Conservation (phyloP, 2,888 invertebrate genomes). For the Erynnis tages region DNA sequence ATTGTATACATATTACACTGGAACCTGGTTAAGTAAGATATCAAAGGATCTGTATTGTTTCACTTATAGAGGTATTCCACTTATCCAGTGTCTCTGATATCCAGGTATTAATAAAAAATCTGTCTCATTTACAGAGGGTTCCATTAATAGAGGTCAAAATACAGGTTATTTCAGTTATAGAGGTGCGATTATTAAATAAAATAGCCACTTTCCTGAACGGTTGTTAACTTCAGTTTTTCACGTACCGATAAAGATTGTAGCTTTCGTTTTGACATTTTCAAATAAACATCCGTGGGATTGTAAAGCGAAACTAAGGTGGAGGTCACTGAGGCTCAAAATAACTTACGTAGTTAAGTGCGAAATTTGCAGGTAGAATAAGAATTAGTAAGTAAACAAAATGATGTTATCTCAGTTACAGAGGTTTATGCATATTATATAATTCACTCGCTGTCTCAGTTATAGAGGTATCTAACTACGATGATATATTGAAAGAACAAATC, state of each 20-base stretch:
- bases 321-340: too few species aligned
- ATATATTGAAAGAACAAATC: too few species aligned
- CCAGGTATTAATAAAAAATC: slow-evolving; percentile 25
- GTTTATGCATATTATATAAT: too few species aligned
- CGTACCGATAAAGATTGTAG: slow-evolving; percentile 19
- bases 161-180: too few species aligned
- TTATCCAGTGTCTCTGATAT: slow-evolving; percentile 25
- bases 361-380: slow-evolving; percentile 26
- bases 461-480: too few species aligned
- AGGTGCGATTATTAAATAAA: too few species aligned
- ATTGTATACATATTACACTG: too few species aligned
- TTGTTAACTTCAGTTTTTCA: slow-evolving; percentile 17
- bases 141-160: too few species aligned
- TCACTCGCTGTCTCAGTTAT: too few species aligned
- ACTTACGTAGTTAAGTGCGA: slow-evolving; percentile 13
- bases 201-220: neutral
- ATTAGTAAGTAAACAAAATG: too few species aligned
- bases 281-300: slow-evolving; percentile 21
- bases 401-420: too few species aligned
- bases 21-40: slow-evolving; percentile 21
- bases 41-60: slow-evolving; percentile 20
- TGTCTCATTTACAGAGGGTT: slow-evolving; percentile 21
- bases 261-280: slow-evolving; percentile 23
- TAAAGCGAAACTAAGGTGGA: too few species aligned
- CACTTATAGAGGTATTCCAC: slow-evolving; percentile 26